phyloP scores from a whole-genome alignment of 2,113 vertebrate species.

The Hemiscyllium ocellatum region DNA sequence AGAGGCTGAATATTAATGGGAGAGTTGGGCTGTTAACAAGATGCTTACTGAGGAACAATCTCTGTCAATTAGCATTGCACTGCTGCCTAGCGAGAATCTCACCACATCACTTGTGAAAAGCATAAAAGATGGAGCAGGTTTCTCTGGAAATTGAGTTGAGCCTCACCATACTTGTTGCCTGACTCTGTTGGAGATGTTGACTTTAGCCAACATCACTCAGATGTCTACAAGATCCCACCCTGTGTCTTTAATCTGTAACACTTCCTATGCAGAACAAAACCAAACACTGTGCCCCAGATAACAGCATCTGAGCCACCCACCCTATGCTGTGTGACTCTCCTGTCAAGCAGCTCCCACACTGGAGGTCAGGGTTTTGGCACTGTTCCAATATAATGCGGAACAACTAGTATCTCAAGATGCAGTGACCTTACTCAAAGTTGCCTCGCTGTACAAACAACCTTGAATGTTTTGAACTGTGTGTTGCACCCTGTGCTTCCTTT shows the following conservation, averaged over 20 bases:
- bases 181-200: too few relatives aligned
- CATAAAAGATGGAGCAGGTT: too few relatives aligned
- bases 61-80: too few relatives aligned
- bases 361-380: neutral
- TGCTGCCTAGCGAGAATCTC: too few relatives aligned
- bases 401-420: neutral
- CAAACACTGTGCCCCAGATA: neutral
- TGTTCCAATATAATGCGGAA: neutral
- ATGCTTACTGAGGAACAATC: too few relatives aligned
- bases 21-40: too few relatives aligned
- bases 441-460: neutral
- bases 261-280: neutral
- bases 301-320: neutral
- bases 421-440: neutral
- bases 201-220: too few relatives aligned
- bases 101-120: too few relatives aligned
- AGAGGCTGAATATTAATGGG: too few relatives aligned
- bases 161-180: too few relatives aligned
- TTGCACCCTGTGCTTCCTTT: neutral
- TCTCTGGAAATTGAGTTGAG: too few relatives aligned
- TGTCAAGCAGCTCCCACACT: neutral
- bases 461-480: neutral
- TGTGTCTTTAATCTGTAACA: neutral
- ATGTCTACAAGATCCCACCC: too few relatives aligned
- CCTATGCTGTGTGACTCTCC: neutral